Evolutionary conservation across 2,113 vertebrate species (phyloP).

Genomic region (Paraplagusia blochii): DNA sequence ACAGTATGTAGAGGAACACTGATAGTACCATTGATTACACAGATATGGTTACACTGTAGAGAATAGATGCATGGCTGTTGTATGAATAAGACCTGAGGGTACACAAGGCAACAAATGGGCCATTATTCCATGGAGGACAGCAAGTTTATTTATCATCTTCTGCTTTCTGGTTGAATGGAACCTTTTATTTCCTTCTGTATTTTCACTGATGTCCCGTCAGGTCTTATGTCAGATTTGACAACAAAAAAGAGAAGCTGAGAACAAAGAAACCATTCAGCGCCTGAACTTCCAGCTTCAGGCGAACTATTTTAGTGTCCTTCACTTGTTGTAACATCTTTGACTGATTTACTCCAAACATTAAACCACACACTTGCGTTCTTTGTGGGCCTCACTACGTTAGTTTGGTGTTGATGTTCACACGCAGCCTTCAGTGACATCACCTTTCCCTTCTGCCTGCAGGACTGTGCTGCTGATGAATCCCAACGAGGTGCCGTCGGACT

Average conservation of each 20-base stretch:
- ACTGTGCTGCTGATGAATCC: slow-evolving; percentile 91
- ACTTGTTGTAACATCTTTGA: slow-evolving; percentile 22
- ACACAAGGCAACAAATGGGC: too few relatives aligned
- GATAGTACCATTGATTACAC: too few relatives aligned
- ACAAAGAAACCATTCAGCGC: background rate
- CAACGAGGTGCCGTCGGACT: slow-evolving; percentile 83
- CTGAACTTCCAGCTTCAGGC: background rate
- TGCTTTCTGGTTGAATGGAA: slow-evolving; percentile 13
- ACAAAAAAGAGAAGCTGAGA: background rate
- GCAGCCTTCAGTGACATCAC: background rate
- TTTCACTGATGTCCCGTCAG: background rate
- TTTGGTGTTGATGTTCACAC: background rate
- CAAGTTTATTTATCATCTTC: background rate
- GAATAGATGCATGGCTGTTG: too few relatives aligned
- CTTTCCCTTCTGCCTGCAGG: slow-evolving; percentile 64
- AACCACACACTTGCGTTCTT: slow-evolving; percentile 2
- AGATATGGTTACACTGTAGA: too few relatives aligned
- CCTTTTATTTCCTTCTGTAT: background rate
- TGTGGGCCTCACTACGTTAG: background rate
- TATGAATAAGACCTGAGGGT: too few relatives aligned
- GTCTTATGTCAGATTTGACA: background rate
- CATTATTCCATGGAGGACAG: too few relatives aligned
- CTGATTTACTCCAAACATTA: background rate
- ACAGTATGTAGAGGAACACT: background rate
- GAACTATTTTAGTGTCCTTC: background rate